Evolutionary conservation across 2,888 invertebrate genomes (phyloP), one percentile per base, ranked within the genome.

Genomic region (Drosophila emarginata): DNA sequence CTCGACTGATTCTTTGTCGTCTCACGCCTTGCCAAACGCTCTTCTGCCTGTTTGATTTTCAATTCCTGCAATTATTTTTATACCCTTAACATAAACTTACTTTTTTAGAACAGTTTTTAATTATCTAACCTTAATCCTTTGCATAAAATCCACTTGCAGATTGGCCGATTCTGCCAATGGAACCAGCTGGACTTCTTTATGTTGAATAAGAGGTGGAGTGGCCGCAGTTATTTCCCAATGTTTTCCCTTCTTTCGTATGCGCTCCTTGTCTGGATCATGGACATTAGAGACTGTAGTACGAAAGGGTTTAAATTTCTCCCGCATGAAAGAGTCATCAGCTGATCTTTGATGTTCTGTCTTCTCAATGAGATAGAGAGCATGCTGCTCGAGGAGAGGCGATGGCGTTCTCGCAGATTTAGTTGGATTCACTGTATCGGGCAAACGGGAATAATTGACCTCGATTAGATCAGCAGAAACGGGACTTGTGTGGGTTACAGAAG

Each of bases 181-280:
- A 32, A 92, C 72, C 53, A 91, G 37, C 61, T 91, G 87, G 0
- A 85, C 67, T 12, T 79, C 86, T 9, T 79, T 83, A 71, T 91
- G 87, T 40, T 88, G 88, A 54, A 92, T 89, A 0, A 85, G 80
- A 9, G 91, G 91, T 11, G 92, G 92, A 7, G 92, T 92, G 0
- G 92, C 92, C 2, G 92, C 91, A 2, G 92, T 92, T 7, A 87
- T 70, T 68, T 92, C 92, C 92, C 92, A 92, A 69, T 89, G 69
- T 67, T 89, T 91, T 1, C 86, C 81, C 37, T 82, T 76, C 60
- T 89, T 91, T 2, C 91, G 87, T 4, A 64, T 58, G 15, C 89
- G 89, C 72, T 92, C 92, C 67, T 91, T 91, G n/a, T 67, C 83
- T 0, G 91, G 90, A 76, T 89, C 89, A 58, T 92, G 92, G 0